phyloP scores from a whole-genome alignment of 2,888 invertebrate genomes.

The Chrysina gloriosa region DNA sequence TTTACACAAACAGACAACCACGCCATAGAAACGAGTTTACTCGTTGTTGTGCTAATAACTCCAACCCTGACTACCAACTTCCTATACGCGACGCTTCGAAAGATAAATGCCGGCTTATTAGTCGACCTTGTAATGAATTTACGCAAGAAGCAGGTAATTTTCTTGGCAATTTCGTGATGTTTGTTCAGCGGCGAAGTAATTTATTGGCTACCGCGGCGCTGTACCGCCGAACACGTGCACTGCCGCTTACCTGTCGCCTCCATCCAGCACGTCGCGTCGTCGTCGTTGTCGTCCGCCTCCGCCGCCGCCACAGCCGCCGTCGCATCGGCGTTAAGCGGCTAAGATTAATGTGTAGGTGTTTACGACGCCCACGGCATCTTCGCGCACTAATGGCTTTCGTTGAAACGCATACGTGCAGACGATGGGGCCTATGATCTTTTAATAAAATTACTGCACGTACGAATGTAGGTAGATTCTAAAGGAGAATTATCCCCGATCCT shows the following conservation, averaged over 20 bases:
- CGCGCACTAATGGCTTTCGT: constrained; percentile 49
- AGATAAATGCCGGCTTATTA: constrained; percentile 62
- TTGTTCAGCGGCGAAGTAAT: constrained; percentile 60
- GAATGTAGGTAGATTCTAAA: constrained; percentile 24
- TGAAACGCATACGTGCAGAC: constrained; percentile 18
- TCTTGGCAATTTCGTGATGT: constrained; percentile 63
- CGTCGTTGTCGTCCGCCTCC: constrained; percentile 1
- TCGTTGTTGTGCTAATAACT: too few species aligned
- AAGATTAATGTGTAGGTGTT: constrained; percentile 51
- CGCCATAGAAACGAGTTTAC: too few species aligned
- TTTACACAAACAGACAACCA: too few species aligned
- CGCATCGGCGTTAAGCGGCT: constrained; percentile 18
- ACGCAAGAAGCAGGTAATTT: constrained; percentile 62
- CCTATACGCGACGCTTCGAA: constrained; percentile 26
- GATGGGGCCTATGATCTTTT: constrained; percentile 44
- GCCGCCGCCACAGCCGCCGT: neutral
- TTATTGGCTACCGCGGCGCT: constrained; percentile 52
- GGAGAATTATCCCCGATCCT: constrained; percentile 10
- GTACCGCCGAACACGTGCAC: constrained; percentile 28
- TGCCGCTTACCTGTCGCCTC: constrained; percentile 38
- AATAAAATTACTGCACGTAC: constrained; percentile 45
- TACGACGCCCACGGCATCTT: constrained; percentile 50
- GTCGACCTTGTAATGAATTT: constrained; percentile 61
- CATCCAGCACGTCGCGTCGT: neutral
- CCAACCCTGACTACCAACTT: too few species aligned